phyloP scores from a whole-genome alignment of 2,113 vertebrate genomes.

The Heterocephalus glaber region DNA sequence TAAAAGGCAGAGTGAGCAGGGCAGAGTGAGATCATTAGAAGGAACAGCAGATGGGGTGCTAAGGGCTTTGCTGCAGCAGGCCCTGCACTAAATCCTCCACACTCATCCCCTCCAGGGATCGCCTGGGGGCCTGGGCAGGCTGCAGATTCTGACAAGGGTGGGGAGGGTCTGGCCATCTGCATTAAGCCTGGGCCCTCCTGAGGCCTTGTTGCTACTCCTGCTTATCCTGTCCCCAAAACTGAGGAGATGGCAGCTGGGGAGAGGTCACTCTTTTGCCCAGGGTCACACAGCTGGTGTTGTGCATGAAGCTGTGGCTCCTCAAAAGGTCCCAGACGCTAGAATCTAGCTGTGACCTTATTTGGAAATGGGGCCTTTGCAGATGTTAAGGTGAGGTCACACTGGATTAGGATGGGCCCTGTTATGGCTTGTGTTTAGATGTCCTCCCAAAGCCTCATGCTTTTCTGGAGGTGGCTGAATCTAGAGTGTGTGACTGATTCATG shows the following conservation, averaged over 20 bases:
- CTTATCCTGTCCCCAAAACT: neutral
- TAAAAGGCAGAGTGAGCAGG: neutral
- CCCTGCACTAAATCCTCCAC: neutral
- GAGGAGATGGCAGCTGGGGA: rapidly evolving
- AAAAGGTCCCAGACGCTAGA: neutral
- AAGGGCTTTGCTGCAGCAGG: neutral
- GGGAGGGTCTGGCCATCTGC: neutral
- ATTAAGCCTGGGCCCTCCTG: neutral
- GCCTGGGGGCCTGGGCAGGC: neutral
- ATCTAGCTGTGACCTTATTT: neutral
- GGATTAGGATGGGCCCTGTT: neutral
- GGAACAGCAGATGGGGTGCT: rapidly evolving
- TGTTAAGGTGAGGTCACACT: neutral
- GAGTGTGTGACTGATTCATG: too few species aligned
- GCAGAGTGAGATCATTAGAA: neutral
- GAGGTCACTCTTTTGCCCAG: too few species aligned
- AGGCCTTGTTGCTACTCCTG: neutral
- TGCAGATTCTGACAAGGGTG: neutral
- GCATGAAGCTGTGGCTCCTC: neutral
- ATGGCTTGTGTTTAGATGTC: too few species aligned
- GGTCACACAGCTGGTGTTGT: neutral
- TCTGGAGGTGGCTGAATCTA: too few species aligned
- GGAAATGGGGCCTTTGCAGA: neutral
- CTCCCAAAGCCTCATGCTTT: too few species aligned
- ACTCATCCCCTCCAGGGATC: rapidly evolving